These are phyloP conservation scores for Siniperca knerii DNA, from an alignment of 2,113 vertebrate genomes.

Conservation along the genomic window DNA sequence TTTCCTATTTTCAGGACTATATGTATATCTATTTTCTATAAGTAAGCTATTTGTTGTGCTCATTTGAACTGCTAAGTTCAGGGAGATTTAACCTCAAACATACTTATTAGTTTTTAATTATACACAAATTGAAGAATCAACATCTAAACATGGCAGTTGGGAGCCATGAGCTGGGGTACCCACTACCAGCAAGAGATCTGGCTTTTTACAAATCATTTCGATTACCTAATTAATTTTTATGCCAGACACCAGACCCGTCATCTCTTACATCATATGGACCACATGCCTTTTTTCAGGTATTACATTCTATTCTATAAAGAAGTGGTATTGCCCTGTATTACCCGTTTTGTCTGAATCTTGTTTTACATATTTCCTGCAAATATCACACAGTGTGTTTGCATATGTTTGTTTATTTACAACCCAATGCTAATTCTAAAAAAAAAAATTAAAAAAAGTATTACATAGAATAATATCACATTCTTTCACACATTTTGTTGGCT, in stretches of 20 bases:
- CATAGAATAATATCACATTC: too few species aligned
- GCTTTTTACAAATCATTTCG: not conserved
- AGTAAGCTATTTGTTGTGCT: not conserved
- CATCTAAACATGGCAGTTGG: not conserved
- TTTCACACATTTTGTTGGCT: constrained; percentile 1
- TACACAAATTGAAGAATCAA: not conserved
- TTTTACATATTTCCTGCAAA: not conserved
- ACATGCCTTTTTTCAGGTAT: not conserved
- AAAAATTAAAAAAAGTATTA: not conserved
- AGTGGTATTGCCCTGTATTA: not conserved
- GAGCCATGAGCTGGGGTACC: not conserved
- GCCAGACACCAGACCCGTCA: not conserved
- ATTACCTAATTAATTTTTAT: not conserved
- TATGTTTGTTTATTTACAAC: not conserved
- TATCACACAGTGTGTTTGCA: not conserved
- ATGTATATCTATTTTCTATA: not conserved
- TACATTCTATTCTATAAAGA: not conserved
- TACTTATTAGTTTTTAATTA: not conserved
- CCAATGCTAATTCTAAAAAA: not conserved
- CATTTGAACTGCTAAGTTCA: not conserved
- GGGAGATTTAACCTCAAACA: not conserved
- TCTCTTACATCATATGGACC: not conserved
- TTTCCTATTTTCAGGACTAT: not conserved
- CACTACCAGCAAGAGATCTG: not conserved
- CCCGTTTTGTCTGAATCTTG: not conserved